Percentiles rank a stretch among this genome's conserved stretches.
phyloP scores from a whole-genome alignment of 2,888 invertebrate genomes.

The Eustalomyia histrio region DNA sequence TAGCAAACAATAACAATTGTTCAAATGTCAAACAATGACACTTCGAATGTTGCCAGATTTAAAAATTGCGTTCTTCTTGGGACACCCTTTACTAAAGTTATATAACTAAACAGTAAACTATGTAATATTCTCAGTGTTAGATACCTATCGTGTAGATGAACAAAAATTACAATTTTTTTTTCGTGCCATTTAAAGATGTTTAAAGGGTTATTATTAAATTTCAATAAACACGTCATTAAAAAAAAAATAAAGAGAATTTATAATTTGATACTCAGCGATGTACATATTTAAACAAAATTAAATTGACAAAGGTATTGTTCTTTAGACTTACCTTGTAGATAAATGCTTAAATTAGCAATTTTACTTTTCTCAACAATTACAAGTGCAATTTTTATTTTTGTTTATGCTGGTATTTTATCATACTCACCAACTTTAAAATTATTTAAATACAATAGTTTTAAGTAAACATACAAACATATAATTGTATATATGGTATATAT shows the following conservation, averaged over 20 bases:
- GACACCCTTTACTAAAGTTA: too few species aligned
- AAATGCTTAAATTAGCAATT: conserved; percentile 42
- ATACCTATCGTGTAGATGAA: too few species aligned
- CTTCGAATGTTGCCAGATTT: too few species aligned
- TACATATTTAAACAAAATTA: background rate
- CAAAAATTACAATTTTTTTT: too few species aligned
- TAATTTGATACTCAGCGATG: conserved; percentile 14
- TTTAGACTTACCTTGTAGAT: conserved; percentile 39
- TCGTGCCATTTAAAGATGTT: background rate
- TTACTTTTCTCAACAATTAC: background rate
- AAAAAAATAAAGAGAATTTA: background rate
- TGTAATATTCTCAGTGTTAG: too few species aligned
- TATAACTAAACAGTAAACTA: too few species aligned
- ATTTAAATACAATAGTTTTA: background rate
- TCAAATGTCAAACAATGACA: too few species aligned
- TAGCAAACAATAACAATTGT: too few species aligned
- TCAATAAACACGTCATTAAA: conserved; percentile 25
- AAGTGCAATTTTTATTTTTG: background rate
- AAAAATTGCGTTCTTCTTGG: too few species aligned
- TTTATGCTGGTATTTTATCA: background rate
- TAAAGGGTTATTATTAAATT: conserved; percentile 31
- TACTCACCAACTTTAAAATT: background rate
- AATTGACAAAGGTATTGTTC: conserved; percentile 17
- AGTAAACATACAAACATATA: background rate
- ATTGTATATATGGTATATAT: too few species aligned